A percentile compares a stretch with the other conserved stretches of the same genome.
These are phyloP conservation scores for Diphyllodes magnificus DNA, from an alignment of 2,113 vertebrate species.

Conservation along the genomic window DNA sequence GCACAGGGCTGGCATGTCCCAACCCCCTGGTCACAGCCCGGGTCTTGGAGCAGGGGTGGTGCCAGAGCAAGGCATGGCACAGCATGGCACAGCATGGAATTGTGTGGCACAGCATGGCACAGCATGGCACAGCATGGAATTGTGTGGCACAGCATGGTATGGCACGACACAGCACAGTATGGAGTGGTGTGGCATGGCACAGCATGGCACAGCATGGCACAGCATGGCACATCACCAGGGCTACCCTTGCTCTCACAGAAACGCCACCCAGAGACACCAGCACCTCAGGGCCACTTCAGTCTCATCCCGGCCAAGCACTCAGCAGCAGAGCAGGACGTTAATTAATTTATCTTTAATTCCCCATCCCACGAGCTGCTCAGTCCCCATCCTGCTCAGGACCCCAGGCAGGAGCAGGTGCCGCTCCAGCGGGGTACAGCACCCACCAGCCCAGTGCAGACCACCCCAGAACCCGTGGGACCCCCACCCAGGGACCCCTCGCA, in stretches of 20 bases:
- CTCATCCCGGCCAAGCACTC: background rate
- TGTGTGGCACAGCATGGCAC: background rate
- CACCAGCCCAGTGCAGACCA: background rate
- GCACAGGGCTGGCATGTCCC: fast-evolving
- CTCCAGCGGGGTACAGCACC: fast-evolving
- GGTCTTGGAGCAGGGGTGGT: background rate
- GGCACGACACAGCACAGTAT: too few species aligned
- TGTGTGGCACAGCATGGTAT: background rate
- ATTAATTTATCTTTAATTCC: too few species aligned
- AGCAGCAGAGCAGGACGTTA: background rate
- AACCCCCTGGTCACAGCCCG: background rate
- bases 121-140: too few species aligned
- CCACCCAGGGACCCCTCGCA: fast-evolving
- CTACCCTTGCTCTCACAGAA: background rate
- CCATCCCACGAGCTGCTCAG: fast-evolving
- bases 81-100: too few species aligned
- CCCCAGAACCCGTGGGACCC: fast-evolving
- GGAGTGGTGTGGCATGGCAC: background rate
- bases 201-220: background rate
- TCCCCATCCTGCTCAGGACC: background rate
- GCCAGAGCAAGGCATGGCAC: fast-evolving
- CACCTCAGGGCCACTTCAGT: fast-evolving
- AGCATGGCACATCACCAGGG: background rate
- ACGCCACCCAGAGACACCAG: background rate
- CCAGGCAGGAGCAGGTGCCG: background rate